These are phyloP conservation scores for Hylomyscus alleni DNA, from an alignment of 2,797 vertebrate genomes.

Conservation along the genomic window DNA sequence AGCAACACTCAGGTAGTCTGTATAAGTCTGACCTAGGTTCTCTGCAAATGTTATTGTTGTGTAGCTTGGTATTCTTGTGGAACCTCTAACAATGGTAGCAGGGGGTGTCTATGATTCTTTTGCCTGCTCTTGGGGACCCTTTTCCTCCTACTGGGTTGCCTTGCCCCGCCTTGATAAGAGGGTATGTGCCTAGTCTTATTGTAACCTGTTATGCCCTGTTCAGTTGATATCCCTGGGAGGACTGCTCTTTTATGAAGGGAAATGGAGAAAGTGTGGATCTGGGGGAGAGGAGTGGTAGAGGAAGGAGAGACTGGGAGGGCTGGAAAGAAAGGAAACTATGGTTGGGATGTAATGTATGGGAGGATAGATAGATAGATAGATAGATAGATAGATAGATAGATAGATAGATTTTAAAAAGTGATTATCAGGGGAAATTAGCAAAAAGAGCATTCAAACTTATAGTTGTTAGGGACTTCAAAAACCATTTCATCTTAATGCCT, in stretches of 20 bases:
- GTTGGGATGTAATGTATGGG: background rate
- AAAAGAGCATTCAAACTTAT: background rate
- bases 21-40: background rate
- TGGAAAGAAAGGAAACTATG: background rate
- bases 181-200: background rate
- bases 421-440: background rate
- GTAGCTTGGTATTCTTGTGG: background rate
- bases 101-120: background rate
- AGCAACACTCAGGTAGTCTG: background rate
- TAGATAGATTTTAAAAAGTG: background rate
- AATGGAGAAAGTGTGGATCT: background rate
- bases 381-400: background rate
- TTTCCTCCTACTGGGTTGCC: background rate
- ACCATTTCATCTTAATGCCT: constrained; percentile 28
- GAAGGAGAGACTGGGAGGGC: background rate
- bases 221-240: background rate
- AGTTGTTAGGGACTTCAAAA: background rate
- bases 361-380: background rate
- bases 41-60: background rate
- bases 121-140: background rate
- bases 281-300: background rate
- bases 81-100: background rate
- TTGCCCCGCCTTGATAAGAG: background rate
- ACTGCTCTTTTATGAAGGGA: background rate
- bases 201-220: background rate